Evolutionary conservation across 2,888 invertebrate genomes (phyloP), one percentile per base, ranked within the genome.

Genomic region (Cephonodes hylas): DNA sequence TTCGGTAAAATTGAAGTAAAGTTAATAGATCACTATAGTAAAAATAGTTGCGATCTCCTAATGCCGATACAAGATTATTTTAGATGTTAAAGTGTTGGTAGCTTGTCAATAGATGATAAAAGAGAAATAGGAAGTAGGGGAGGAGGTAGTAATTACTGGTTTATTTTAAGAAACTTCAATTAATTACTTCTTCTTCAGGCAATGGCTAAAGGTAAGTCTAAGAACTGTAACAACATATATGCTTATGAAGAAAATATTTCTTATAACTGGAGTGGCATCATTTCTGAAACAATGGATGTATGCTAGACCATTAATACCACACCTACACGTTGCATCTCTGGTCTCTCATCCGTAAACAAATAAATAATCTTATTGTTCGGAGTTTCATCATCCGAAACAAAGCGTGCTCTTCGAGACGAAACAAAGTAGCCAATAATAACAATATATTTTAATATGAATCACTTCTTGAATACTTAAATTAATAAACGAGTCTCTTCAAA

Each of bases 291-390:
- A 59, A 59, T 31, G 38, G 22, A 23, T 31, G 18, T 22, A 22
- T 20, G 27, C 23, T 59, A 23, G 59, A 23, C 18, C n/a, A 44
- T 45, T 31, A 34, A 46, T 34, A 60, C 62, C 73, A 72, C 79
- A 70, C 65, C 67, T 63, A 71, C 64, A 69, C 69, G 63, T 64
- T 71, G 65, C 70, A 71, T 71, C 69, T 75, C 60, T 64, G 72
- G 66, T 67, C 70, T 73, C 66, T 75, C 79, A 77, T 72, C 81
- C 86, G 77, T 84, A 79, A 84, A 85, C 77, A 83, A 77, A 83
- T 78, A 85, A 85, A 83, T 84, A 83, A 79, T 77, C 76, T 69
- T 70, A 85, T 88, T 87, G 88, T 89, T 83, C 70, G 64, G 63
- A 69, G 77, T 76, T 80, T 76, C 83, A 80, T 82, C 80, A 79